phyloP scores from a whole-genome alignment of 64 coral and sea anemone genomes.

The Anthopleura sola region DNA sequence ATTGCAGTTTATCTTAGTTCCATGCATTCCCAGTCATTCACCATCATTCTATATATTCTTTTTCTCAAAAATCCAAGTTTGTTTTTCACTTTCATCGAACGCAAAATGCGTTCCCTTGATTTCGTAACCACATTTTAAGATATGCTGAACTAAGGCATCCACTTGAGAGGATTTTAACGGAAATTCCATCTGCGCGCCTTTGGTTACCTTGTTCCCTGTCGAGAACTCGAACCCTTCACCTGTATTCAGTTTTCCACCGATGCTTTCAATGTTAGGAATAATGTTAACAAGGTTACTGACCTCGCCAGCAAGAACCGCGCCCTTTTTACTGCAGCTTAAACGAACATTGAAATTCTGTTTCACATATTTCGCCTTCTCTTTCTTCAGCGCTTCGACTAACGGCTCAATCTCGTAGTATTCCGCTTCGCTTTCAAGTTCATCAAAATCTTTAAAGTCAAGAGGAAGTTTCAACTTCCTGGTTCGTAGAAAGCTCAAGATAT shows the following conservation, averaged over 20 bases:
- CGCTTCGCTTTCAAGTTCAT: slow-evolving; percentile 59
- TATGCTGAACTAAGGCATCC: slow-evolving; percentile 49
- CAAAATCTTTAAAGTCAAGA: slow-evolving; percentile 54
- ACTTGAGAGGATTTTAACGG: slow-evolving; percentile 39
- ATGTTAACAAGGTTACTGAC: slow-evolving; percentile 27
- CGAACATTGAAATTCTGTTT: slow-evolving; percentile 27
- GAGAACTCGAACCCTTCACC: slow-evolving; percentile 28
- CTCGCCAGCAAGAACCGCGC: slow-evolving; percentile 40
- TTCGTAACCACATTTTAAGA: slow-evolving; percentile 36
- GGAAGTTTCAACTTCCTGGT: slow-evolving; percentile 55
- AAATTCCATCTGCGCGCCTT: slow-evolving; percentile 52
- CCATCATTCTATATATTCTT: background rate
- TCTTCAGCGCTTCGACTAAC: slow-evolving; percentile 44
- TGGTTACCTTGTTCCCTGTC: background rate
- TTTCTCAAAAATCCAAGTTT: slow-evolving; percentile 51
- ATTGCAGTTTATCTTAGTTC: too few species aligned
- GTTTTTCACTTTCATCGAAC: slow-evolving; percentile 45
- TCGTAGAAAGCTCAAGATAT: slow-evolving; percentile 66
- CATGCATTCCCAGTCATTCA: too few species aligned
- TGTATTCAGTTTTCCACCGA: slow-evolving; percentile 19
- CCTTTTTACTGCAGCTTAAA: slow-evolving; percentile 41
- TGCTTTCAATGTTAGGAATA: slow-evolving; percentile 17
- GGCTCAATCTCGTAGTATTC: slow-evolving; percentile 58
- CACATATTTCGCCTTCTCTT: background rate
- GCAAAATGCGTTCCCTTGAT: slow-evolving; percentile 43